phyloP scores from a whole-genome alignment of 2,888 invertebrate genomes.

The Nomada flava region DNA sequence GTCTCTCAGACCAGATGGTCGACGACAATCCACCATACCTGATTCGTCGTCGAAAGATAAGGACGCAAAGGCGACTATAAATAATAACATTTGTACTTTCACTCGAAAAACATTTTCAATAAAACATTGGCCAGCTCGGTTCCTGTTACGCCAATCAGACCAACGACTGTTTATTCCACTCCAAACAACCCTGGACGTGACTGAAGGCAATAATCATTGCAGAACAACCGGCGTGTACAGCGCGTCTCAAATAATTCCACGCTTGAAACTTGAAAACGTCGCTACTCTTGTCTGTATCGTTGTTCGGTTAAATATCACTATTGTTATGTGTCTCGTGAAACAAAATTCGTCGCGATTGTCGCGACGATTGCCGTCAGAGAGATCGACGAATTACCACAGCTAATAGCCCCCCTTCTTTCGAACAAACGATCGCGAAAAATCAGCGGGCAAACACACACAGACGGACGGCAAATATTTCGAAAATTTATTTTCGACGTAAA shows the following conservation, averaged over 20 bases:
- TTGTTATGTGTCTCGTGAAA: no score
- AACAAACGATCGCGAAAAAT: constrained; percentile 2
- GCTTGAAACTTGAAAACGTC: not conserved
- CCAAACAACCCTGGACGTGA: constrained; percentile 41
- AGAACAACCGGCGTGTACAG: not conserved
- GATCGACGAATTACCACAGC: not conserved
- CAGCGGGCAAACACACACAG: not conserved
- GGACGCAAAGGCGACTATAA: not conserved
- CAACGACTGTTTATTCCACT: constrained; percentile 11
- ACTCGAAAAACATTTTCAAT: not conserved
- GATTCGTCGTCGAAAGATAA: constrained; percentile 7
- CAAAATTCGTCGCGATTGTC: no score
- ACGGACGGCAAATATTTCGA: constrained; percentile 24
- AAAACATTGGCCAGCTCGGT: not conserved
- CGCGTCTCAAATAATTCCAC: not conserved
- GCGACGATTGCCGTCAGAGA: no score
- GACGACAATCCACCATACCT: not conserved
- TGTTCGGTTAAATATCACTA: no score
- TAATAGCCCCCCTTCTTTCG: not conserved
- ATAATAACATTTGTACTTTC: not conserved
- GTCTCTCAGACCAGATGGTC: not conserved
- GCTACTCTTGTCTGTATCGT: not conserved
- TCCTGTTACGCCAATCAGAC: not conserved
- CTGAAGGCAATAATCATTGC: not conserved
- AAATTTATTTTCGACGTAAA: constrained; percentile 51